phyloP scores from a whole-genome alignment of 2,797 vertebrate genomes.

The Decapterus maruadsi region DNA sequence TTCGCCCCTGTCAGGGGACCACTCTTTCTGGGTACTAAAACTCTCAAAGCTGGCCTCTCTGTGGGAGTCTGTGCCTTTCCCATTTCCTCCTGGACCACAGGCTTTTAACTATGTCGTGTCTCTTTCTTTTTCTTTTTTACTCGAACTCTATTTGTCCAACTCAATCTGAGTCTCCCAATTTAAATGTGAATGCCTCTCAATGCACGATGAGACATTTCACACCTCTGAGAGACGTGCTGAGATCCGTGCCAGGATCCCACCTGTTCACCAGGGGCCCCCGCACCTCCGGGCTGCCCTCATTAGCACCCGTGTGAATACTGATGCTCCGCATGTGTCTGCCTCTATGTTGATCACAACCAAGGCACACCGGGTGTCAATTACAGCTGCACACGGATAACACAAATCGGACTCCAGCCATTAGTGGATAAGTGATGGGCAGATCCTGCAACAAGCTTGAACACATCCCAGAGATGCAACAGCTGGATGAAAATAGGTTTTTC shows the following conservation, averaged over 20 bases:
- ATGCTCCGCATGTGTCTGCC: conserved; percentile 41
- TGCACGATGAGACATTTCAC: conserved; percentile 46
- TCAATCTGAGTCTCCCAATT: conserved; percentile 1
- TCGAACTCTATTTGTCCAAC: conserved; percentile 10
- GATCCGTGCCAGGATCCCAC: conserved; percentile 54
- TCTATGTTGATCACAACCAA: conserved; percentile 33
- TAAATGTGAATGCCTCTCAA: conserved; percentile 10
- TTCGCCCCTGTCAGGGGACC: conserved; percentile 54
- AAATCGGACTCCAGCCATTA: conserved; percentile 41
- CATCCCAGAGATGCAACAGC: conserved; percentile 1
- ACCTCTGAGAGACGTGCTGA: conserved; percentile 22
- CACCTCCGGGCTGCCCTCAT: conserved; percentile 57
- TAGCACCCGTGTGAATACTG: conserved; percentile 53
- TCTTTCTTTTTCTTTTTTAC: background rate
- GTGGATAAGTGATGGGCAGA: conserved; percentile 19
- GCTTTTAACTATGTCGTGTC: conserved; percentile 33
- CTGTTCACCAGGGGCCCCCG: conserved; percentile 52
- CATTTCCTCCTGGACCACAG: conserved; percentile 38
- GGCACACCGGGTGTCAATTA: conserved; percentile 53
- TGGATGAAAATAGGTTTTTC: conserved; percentile 4
- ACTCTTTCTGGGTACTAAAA: conserved; percentile 34
- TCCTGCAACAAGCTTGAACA: background rate
- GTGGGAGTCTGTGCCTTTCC: conserved; percentile 45
- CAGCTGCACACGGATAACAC: conserved; percentile 19
- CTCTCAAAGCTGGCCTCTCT: conserved; percentile 59